Percentiles rank a stretch among this genome's conserved stretches.
These are phyloP conservation scores for Rhaphigaster nebulosa DNA, from an alignment of 2,888 invertebrate species.

Conservation along the genomic window DNA sequence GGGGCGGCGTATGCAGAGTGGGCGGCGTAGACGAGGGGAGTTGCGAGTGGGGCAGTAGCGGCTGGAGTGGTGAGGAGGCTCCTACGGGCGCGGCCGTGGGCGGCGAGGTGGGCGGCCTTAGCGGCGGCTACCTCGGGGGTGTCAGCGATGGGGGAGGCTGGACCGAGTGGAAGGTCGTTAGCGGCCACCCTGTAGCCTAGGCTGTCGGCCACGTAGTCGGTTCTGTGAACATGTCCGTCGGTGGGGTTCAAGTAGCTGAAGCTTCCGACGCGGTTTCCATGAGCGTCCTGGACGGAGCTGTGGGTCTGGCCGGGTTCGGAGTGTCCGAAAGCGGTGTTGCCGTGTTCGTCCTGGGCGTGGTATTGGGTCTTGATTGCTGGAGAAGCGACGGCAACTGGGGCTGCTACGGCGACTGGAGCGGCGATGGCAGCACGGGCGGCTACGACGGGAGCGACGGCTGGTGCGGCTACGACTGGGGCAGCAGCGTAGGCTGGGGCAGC, in stretches of 20 bases:
- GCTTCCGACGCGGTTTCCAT: slow-evolving; percentile 69
- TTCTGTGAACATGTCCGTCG: slow-evolving; percentile 69
- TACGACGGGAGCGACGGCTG: slow-evolving; percentile 38
- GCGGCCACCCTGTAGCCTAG: slow-evolving; percentile 70
- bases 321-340: slow-evolving; percentile 69
- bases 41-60: slow-evolving; percentile 69
- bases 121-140: slow-evolving; percentile 66
- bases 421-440: slow-evolving; percentile 56
- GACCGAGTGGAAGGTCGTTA: slow-evolving; percentile 69
- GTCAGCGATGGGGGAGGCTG: slow-evolving; percentile 62
- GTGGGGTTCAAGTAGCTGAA: slow-evolving; percentile 70
- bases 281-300: slow-evolving; percentile 69
- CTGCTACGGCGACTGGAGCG: slow-evolving; percentile 54
- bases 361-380: slow-evolving; percentile 68
- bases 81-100: slow-evolving; percentile 62
- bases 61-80: slow-evolving; percentile 68
- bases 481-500: neutral
- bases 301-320: slow-evolving; percentile 69
- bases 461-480: neutral
- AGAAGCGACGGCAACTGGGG: slow-evolving; percentile 65
- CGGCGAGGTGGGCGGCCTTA: slow-evolving; percentile 69
- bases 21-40: slow-evolving; percentile 64
- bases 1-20: slow-evolving; percentile 65
- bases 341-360: slow-evolving; percentile 70
- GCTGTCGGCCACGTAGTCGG: slow-evolving; percentile 70